Percentiles rank a stretch among this genome's conserved stretches.
Conservation (phyloP, 2,797 vertebrate genomes). For the Lemur catta region DNA sequence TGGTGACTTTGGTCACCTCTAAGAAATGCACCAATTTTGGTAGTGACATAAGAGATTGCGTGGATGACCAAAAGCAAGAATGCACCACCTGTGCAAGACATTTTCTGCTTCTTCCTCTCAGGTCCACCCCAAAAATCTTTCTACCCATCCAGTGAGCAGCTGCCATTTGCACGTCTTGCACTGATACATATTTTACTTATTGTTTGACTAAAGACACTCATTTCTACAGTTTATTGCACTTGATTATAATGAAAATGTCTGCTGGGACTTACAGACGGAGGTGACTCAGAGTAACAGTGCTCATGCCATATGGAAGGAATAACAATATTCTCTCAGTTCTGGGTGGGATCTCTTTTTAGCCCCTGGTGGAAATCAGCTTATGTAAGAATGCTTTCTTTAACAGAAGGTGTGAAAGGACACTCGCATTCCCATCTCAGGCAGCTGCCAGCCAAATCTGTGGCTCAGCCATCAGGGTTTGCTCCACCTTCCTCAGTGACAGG, state of each 20-base stretch:
- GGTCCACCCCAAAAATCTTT: neutral
- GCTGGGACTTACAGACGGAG: slow-evolving; percentile 15
- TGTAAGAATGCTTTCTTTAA: slow-evolving; percentile 61
- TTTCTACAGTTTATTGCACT: slow-evolving; percentile 22
- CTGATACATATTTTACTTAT: neutral
- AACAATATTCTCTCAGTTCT: slow-evolving; percentile 54
- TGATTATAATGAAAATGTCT: slow-evolving; percentile 37
- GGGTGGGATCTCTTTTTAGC: slow-evolving; percentile 58
- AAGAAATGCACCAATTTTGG: neutral
- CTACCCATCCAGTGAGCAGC: neutral
- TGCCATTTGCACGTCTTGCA: neutral
- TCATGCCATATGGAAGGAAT: slow-evolving; percentile 63
- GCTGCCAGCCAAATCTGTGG: slow-evolving; percentile 27
- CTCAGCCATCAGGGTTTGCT: neutral
- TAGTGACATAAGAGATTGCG: neutral
- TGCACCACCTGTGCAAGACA: too few species aligned
- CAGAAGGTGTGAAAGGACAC: slow-evolving; percentile 52
- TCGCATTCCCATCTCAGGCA: neutral
- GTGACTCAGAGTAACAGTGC: slow-evolving; percentile 54
- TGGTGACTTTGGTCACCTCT: neutral
- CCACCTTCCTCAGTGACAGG: neutral
- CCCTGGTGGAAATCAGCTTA: slow-evolving; percentile 46
- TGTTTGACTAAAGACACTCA: slow-evolving; percentile 1
- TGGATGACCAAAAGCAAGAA: neutral
- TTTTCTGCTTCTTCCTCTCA: neutral